Percentiles rank a stretch among this genome's conserved stretches.
Conservation (phyloP, 2,113 vertebrate species). For the Spizaetus ornatus region DNA sequence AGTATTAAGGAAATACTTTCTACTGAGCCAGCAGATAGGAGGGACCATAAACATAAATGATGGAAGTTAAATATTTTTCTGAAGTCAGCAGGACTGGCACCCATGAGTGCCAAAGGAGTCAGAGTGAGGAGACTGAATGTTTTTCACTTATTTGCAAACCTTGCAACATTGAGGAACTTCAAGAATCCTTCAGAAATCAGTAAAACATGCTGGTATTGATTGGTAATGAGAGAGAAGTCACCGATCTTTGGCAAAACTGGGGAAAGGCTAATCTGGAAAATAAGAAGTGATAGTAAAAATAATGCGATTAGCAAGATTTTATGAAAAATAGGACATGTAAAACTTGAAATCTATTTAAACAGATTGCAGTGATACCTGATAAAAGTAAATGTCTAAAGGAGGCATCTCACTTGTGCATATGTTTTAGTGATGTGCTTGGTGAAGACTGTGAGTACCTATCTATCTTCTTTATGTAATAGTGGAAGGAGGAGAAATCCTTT, state of each 20-base stretch:
- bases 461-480: background rate
- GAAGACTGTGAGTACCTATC: background rate
- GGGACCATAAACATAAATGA: background rate
- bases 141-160: background rate
- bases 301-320: background rate
- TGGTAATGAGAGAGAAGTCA: background rate
- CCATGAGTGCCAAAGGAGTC: background rate
- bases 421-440: background rate
- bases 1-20: slow-evolving; percentile 32
- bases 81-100: background rate
- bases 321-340: background rate
- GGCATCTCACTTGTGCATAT: background rate
- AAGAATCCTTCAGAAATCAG: background rate
- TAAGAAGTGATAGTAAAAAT: background rate
- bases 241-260: background rate
- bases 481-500: background rate
- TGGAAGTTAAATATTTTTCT: slow-evolving; percentile 23
- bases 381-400: background rate
- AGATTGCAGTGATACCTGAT: accelerated
- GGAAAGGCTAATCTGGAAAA: background rate
- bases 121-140: background rate
- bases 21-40: background rate
- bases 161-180: background rate
- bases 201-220: background rate
- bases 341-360: background rate